Evolutionary conservation across 23 tunicate species (phyloP).

Genomic region (Styela plicata): DNA sequence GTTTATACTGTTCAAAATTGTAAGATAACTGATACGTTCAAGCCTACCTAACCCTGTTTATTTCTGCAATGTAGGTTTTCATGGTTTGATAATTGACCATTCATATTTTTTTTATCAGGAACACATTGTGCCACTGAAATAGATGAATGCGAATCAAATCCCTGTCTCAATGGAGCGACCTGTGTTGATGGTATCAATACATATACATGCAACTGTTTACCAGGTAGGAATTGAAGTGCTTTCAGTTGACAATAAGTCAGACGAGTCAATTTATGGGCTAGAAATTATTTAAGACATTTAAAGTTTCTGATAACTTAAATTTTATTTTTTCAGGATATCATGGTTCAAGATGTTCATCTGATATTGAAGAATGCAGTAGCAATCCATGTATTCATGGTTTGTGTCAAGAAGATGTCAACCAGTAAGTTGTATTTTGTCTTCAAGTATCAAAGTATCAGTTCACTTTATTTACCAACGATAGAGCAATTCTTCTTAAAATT

Average conservation of each 20-base stretch:
- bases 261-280: too few species aligned
- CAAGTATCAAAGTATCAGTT: too few species aligned
- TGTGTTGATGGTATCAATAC: conserved; percentile 49
- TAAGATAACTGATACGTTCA: too few species aligned
- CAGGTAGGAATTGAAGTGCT: conserved; percentile 44
- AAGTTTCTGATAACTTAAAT: not conserved
- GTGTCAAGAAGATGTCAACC: conserved; percentile 68
- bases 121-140: conserved; percentile 63
- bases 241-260: too few species aligned
- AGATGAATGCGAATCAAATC: conserved; percentile 76
- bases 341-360: conserved; percentile 61
- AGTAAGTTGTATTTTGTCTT: conserved; percentile 37
- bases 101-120: conserved; percentile 26
- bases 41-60: too few species aligned
- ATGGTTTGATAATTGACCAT: not conserved
- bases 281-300: not conserved
- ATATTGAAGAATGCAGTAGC: conserved; percentile 81
- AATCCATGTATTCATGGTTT: conserved; percentile 73
- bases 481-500: too few species aligned
- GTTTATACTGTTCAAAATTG: too few species aligned
- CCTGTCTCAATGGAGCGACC: conserved; percentile 84
- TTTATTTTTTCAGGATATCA: conserved; percentile 53
- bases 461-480: too few species aligned
- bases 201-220: conserved; percentile 64
- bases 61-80: not conserved